Base-by-base conservation (phyloP, 1,140 invertebrate species). In the Rhopalosiphum padi region DNA sequence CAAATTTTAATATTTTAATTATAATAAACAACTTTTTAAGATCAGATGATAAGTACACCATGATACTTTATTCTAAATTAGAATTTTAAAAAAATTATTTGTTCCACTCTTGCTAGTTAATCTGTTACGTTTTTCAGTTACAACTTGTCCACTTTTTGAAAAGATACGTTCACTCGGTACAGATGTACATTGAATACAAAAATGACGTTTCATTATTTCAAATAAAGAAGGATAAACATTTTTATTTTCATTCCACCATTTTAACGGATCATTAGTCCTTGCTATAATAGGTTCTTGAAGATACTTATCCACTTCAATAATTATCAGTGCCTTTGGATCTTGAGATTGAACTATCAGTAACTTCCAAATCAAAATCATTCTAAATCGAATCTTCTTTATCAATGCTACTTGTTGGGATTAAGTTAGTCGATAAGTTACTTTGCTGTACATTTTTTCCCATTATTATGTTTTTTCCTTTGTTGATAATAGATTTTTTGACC, bases 231-330 rank as follows among this genome's bases (percentile, higher is more conserved):
- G 93, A 37, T 93, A 94, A 6, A 94, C 30, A 3, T 90, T 91
- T 92, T 93, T 95, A 95, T 93, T 94, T 46, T 94, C 55, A n/a
- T 94, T n/a, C 94, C 94, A 94, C 94, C 94, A 94, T 41, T 94
- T 22, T n/a, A 94, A 91, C 23, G 94, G 94, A 93, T 95, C 94
- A 37, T 94, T 93, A 41, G 94, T 85, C 82, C 94, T 94, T 15
- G 48, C 41, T 1, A 94, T 82, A 18, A 94, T 77, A 2, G 88
- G 90, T 93, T 94, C 94, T 35, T 94, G 90, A 43, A 95, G 92
- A 87, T 94, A 95, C n/a, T 94, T 94, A 87, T 94, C 94, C 0
- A 94, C 53, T 94, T 94, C 94, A 30, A 88, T 82, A 88, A 88
- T 88, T 1, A 60, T 88, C 5, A 88, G 25, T 9, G 51, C 85